phyloP scores from a whole-genome alignment of 2,113 vertebrate species.

The Tretioscincus oriximinensis region DNA sequence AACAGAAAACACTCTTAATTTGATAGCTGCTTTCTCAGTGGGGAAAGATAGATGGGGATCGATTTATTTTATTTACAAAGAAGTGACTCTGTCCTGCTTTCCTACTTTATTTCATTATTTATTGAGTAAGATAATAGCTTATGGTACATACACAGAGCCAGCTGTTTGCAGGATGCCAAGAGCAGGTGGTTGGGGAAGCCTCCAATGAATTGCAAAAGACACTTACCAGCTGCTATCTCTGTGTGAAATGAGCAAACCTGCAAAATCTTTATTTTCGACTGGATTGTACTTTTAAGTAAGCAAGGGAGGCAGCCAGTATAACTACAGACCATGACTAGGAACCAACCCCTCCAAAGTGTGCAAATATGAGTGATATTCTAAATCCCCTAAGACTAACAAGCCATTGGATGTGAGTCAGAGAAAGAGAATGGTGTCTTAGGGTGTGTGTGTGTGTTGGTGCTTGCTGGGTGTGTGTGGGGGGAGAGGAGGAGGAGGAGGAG shows the following conservation, averaged over 20 bases:
- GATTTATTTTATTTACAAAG: constrained; percentile 47
- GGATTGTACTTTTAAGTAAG: constrained; percentile 82
- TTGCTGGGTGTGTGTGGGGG: background rate
- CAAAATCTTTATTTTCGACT: constrained; percentile 82
- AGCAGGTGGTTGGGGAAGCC: constrained; percentile 81
- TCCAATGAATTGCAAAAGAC: constrained; percentile 84
- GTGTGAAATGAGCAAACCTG: constrained; percentile 82
- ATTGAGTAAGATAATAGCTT: constrained; percentile 78
- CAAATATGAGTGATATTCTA: constrained; percentile 76
- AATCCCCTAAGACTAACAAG: constrained; percentile 61
- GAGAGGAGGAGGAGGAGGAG: constrained; percentile 27
- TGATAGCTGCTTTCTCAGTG: constrained; percentile 17
- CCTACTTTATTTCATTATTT: constrained; percentile 79
- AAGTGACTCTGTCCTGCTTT: constrained; percentile 48
- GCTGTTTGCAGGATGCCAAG: constrained; percentile 79
- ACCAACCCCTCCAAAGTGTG: constrained; percentile 71
- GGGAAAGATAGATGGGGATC: constrained; percentile 24
- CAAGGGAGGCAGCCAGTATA: constrained; percentile 76
- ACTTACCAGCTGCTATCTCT: constrained; percentile 81
- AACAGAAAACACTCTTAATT: constrained; percentile 39
- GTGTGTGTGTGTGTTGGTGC: no score
- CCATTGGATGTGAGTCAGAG: constrained; percentile 56
- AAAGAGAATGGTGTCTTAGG: constrained; percentile 25
- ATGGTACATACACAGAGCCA: constrained; percentile 76
- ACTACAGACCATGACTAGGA: constrained; percentile 79